Percentiles rank a stretch among this genome's conserved stretches.
Evolutionary conservation across 2,797 vertebrate species (phyloP).

Genomic region (Poeciliopsis presidionis): DNA sequence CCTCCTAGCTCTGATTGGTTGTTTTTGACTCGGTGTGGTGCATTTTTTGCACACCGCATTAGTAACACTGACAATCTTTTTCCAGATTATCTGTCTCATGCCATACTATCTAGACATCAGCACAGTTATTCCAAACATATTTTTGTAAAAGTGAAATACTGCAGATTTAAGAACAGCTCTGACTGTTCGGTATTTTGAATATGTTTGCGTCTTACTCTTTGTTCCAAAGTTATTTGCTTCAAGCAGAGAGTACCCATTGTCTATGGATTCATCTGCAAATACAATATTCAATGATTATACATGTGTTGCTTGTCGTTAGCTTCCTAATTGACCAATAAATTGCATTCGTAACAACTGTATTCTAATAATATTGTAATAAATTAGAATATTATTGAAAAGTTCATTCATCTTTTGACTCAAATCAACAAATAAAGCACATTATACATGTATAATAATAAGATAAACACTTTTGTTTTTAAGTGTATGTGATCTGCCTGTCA

Average conservation of each 20-base stretch:
- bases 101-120: too few relatives aligned
- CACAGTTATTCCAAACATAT: too few relatives aligned
- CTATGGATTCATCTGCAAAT: slow-evolving; percentile 10
- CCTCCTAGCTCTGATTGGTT: too few relatives aligned
- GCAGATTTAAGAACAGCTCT: neutral
- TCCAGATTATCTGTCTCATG: too few relatives aligned
- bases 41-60: too few relatives aligned
- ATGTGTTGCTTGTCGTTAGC: neutral
- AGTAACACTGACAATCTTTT: too few relatives aligned
- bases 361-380: neutral
- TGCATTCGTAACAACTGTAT: neutral
- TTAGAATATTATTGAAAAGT: neutral
- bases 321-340: neutral
- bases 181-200: neutral
- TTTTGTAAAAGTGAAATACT: too few relatives aligned
- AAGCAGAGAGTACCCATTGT: neutral
- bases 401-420: neutral
- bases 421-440: neutral
- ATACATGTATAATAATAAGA: neutral
- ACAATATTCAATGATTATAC: neutral
- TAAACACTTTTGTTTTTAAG: neutral
- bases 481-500: too few relatives aligned
- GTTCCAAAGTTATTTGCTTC: neutral
- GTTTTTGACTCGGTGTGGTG: too few relatives aligned
- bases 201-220: neutral